phyloP scores from a whole-genome alignment of 2,113 vertebrate genomes.

The Brienomyrus brachyistius region DNA sequence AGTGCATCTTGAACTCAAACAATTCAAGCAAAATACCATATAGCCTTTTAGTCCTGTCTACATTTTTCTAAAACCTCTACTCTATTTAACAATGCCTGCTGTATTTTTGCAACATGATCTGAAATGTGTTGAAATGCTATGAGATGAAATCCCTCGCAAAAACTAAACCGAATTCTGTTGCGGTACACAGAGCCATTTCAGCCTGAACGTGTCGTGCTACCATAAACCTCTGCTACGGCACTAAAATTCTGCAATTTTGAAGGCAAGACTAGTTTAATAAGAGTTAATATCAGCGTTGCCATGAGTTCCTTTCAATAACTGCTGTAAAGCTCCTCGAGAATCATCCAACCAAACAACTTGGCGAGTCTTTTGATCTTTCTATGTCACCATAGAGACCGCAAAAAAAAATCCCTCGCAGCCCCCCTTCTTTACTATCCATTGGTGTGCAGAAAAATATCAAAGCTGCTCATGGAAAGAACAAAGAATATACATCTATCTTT shows the following conservation, averaged over 20 bases:
- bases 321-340: neutral
- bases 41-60: neutral
- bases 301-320: neutral
- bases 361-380: neutral
- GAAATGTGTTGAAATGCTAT: neutral
- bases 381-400: neutral
- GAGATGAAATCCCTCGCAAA: neutral
- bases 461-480: neutral
- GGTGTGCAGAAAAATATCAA: neutral
- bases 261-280: neutral
- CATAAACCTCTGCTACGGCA: neutral
- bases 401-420: neutral
- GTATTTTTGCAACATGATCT: neutral
- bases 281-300: neutral
- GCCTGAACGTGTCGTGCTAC: neutral
- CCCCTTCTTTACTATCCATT: too few relatives aligned
- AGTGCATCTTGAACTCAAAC: neutral
- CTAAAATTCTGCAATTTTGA: neutral
- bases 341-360: neutral
- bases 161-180: neutral
- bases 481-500: neutral
- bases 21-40: neutral
- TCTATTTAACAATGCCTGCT: neutral
- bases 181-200: neutral
- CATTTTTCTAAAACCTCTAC: neutral